phyloP scores from a whole-genome alignment of 1,140 invertebrate genomes.

The Drosophila nigromelanica region DNA sequence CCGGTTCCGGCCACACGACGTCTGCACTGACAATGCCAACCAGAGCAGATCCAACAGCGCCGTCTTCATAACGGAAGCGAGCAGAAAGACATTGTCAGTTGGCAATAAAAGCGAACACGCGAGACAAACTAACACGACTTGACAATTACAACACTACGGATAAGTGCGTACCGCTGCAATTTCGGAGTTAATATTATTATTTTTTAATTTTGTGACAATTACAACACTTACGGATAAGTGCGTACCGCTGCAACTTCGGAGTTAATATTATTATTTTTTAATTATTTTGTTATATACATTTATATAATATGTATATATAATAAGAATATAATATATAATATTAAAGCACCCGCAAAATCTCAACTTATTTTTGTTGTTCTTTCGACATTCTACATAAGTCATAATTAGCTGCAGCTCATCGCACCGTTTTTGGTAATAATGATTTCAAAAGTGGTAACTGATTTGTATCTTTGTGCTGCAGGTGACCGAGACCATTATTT shows the following conservation, averaged over 20 bases:
- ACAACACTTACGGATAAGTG: conserved; percentile 14
- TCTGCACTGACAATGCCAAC: conserved; percentile 75
- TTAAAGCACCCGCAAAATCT: too few relatives aligned
- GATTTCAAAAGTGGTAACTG: conserved; percentile 2
- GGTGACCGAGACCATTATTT: conserved; percentile 2
- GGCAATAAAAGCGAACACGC: conserved; percentile 39
- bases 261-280: too few relatives aligned
- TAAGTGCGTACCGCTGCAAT: conserved; percentile 22
- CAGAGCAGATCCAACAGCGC: conserved; percentile 63
- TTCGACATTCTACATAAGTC: too few relatives aligned
- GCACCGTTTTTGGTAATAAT: too few relatives aligned
- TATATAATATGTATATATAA: too few relatives aligned
- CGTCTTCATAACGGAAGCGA: conserved; percentile 57
- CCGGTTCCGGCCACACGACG: conserved; percentile 32
- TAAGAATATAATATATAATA: too few relatives aligned
- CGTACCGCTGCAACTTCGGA: conserved; percentile 11
- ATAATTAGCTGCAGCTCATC: too few relatives aligned
- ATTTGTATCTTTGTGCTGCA: neutral
- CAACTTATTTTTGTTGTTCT: too few relatives aligned
- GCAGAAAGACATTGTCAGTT: conserved; percentile 34
- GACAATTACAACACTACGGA: conserved; percentile 24
- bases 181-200: neutral
- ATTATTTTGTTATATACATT: too few relatives aligned
- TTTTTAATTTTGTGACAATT: too few relatives aligned
- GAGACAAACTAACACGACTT: conserved; percentile 31